These are phyloP conservation scores for Cyanoderma ruficeps DNA, from an alignment of 2,113 vertebrate genomes.

Conservation along the genomic window DNA sequence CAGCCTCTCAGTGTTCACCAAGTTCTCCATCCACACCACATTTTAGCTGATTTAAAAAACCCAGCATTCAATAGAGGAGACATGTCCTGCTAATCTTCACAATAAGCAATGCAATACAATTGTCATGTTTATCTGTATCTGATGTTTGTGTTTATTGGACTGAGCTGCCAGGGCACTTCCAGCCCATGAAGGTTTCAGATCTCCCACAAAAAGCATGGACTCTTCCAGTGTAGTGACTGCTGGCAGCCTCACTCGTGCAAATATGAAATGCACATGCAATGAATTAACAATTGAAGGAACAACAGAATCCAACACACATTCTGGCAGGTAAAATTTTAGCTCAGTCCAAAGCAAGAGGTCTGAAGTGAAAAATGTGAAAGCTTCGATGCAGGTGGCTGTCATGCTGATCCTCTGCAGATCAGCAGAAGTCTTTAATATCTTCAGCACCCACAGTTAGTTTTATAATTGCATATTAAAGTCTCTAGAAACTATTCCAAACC, in stretches of 20 bases:
- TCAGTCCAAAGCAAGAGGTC: neutral
- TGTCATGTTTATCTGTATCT: neutral
- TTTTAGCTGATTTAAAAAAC: neutral
- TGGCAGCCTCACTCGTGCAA: neutral
- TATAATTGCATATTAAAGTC: neutral
- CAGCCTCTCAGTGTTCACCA: neutral
- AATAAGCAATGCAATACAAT: neutral
- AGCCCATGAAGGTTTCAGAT: neutral
- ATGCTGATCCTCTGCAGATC: neutral
- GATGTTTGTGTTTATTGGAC: neutral
- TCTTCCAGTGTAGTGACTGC: neutral
- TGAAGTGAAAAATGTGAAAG: neutral
- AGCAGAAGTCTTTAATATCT: neutral
- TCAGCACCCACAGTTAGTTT: neutral
- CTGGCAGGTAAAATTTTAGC: neutral
- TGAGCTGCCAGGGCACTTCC: neutral
- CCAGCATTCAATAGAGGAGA: neutral
- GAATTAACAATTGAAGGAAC: neutral
- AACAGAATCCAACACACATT: neutral
- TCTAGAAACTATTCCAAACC: neutral
- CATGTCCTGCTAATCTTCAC: neutral
- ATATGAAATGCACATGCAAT: neutral
- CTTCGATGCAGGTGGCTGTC: neutral
- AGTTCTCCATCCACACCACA: neutral
- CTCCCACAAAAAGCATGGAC: neutral